phyloP scores from a whole-genome alignment of 2,797 vertebrate genomes.

The Cynodonichthys magdalenae region DNA sequence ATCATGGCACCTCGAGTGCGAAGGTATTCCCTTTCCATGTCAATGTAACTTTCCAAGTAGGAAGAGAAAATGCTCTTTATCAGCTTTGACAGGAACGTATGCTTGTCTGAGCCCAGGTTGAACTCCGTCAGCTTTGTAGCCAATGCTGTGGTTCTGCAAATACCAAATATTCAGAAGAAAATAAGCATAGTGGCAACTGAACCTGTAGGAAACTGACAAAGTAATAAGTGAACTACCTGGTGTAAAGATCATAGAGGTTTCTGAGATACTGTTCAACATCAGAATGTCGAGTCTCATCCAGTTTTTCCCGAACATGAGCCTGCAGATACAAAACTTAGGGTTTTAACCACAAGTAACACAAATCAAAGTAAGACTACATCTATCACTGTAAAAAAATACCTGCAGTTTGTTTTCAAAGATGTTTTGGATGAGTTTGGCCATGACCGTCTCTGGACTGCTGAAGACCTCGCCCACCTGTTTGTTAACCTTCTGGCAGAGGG shows the following conservation, averaged over 20 bases:
- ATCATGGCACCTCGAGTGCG: slow-evolving; percentile 92
- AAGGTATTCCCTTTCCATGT: slow-evolving; percentile 95
- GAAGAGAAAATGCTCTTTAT: slow-evolving; percentile 98
- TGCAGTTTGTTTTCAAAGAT: slow-evolving; percentile 98
- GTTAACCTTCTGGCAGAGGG: slow-evolving; percentile 93
- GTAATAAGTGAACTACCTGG: slow-evolving; percentile 80
- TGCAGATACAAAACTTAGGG: slow-evolving; percentile 61
- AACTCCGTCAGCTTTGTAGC: slow-evolving; percentile 95
- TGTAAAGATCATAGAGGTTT: slow-evolving; percentile 97
- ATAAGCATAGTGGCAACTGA: not conserved
- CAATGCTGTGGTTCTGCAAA: slow-evolving; percentile 89
- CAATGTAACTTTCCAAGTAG: slow-evolving; percentile 98
- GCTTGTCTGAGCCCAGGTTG: slow-evolving; percentile 99
- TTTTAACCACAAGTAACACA: not conserved
- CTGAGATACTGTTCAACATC: slow-evolving; percentile 97
- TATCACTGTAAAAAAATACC: slow-evolving; percentile 76
- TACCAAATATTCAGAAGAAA: slow-evolving; percentile 12
- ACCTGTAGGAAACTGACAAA: not conserved
- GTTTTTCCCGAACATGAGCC: slow-evolving; percentile 91
- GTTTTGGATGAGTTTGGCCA: slow-evolving; percentile 98
- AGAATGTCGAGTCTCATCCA: slow-evolving; percentile 91
- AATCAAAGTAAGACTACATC: not conserved
- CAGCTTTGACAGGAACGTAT: slow-evolving; percentile 98
- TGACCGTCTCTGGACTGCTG: slow-evolving; percentile 95
- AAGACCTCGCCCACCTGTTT: slow-evolving; percentile 98